Conservation (phyloP, 2,797 vertebrate species). For the Graptemys geographica region DNA sequence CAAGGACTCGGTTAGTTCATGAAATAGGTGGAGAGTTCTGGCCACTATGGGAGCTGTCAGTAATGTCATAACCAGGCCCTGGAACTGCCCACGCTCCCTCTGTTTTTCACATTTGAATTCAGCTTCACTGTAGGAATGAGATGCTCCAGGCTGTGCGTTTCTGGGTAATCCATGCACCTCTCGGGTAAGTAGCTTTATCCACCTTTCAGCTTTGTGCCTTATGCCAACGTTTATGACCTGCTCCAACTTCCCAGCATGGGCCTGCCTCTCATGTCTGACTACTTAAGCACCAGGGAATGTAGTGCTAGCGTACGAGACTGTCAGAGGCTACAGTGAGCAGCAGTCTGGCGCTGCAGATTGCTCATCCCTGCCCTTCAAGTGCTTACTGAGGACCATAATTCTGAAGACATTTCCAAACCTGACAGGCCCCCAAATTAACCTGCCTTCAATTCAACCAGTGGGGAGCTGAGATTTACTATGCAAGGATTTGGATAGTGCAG, state of each 20-base stretch:
- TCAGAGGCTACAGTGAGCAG: background rate
- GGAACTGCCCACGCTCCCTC: background rate
- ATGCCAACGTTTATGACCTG: background rate
- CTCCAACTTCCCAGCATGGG: rapidly evolving
- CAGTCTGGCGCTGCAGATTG: background rate
- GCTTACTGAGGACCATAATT: background rate
- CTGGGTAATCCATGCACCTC: background rate
- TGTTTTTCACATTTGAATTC: background rate
- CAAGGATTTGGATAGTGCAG: background rate
- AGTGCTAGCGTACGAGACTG: background rate
- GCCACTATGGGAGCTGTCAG: background rate
- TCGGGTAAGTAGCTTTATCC: background rate
- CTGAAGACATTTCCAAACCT: background rate
- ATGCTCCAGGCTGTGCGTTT: background rate
- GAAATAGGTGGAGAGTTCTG: background rate
- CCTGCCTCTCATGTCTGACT: background rate
- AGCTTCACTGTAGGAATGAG: background rate
- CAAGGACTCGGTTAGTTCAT: background rate
- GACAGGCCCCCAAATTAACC: background rate
- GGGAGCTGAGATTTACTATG: background rate
- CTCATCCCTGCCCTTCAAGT: background rate
- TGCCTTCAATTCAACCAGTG: background rate
- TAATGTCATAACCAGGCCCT: rapidly evolving
- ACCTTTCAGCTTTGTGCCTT: background rate
- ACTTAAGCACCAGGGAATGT: rapidly evolving